Percentiles rank a stretch among this genome's conserved stretches.
phyloP scores from a whole-genome alignment of 1,140 invertebrate genomes.

The Epicauta chinensis region DNA sequence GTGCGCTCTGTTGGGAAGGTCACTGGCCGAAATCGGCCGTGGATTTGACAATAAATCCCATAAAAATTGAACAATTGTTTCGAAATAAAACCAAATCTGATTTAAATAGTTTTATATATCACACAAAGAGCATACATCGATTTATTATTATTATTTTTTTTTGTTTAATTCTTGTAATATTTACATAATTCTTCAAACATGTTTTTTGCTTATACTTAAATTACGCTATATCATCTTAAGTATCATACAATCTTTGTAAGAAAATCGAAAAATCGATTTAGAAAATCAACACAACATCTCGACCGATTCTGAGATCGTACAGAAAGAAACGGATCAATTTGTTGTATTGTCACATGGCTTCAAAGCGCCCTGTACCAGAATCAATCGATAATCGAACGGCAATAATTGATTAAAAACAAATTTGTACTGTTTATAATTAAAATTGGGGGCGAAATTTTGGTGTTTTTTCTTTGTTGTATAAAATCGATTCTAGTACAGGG shows the following conservation, averaged over 20 bases:
- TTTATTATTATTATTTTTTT: slow-evolving; percentile 33
- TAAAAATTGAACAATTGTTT: no score
- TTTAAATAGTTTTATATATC: slow-evolving; percentile 43
- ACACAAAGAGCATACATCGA: slow-evolving; percentile 45
- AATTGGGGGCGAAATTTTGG: no score
- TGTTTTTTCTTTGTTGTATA: no score
- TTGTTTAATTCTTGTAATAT: slow-evolving; percentile 20
- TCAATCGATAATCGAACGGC: no score
- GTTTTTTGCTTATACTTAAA: no score
- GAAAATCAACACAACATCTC: slow-evolving; percentile 15
- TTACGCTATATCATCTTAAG: slow-evolving; percentile 19
- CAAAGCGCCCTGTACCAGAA: slow-evolving; percentile 10
- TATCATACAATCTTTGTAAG: slow-evolving; percentile 1
- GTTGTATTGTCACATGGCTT: slow-evolving; percentile 24
- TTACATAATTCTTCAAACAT: slow-evolving; percentile 3
- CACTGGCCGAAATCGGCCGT: slow-evolving; percentile 3
- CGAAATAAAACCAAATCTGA: slow-evolving; percentile 18
- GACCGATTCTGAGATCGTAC: background rate
- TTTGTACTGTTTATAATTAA: no score
- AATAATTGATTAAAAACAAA: no score
- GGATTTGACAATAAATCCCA: no score
- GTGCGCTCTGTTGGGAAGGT: slow-evolving; percentile 12
- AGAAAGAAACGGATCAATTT: slow-evolving; percentile 2
- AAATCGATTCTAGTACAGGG: slow-evolving; percentile 6
- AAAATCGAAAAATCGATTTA: slow-evolving; percentile 22